A percentile compares a stretch with the other conserved stretches of the same genome.
Evolutionary conservation across 2,113 vertebrate genomes (phyloP).

Genomic region (Melanerpes formicivorus): DNA sequence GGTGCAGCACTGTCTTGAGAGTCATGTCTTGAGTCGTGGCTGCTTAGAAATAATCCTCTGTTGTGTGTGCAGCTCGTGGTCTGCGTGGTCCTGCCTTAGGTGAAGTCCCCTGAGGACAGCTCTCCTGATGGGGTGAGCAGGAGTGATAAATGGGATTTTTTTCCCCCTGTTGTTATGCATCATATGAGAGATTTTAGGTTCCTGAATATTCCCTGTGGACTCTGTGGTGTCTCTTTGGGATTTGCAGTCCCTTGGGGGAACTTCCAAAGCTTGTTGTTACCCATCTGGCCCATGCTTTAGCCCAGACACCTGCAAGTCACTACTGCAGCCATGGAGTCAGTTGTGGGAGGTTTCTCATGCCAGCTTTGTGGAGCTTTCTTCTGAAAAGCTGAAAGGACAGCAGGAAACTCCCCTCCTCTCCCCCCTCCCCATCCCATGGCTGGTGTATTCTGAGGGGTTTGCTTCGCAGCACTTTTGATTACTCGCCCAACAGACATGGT

Average conservation of each 20-base stretch:
- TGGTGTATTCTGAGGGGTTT: background rate
- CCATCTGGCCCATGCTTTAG: background rate
- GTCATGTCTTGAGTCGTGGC: background rate
- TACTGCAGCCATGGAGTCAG: background rate
- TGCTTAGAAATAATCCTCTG: background rate
- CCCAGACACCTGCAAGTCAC: background rate
- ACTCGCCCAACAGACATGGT: background rate
- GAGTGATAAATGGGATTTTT: background rate
- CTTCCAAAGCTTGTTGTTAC: background rate
- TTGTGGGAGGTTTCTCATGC: background rate
- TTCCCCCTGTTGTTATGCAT: background rate
- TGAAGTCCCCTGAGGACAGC: background rate
- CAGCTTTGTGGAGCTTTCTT: background rate
- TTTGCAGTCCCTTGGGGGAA: background rate
- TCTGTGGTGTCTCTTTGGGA: accelerated
- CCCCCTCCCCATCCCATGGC: background rate
- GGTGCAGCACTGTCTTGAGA: conserved; percentile 12
- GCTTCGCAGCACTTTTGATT: background rate
- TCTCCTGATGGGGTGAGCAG: background rate
- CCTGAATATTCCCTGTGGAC: background rate
- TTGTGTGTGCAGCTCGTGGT: background rate
- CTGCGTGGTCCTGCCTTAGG: background rate
- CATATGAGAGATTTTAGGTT: background rate
- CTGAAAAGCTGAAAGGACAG: background rate
- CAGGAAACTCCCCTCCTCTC: background rate